Base-by-base conservation (phyloP, 92 coral and sea anemone genomes). In the Actinostola sp. region DNA sequence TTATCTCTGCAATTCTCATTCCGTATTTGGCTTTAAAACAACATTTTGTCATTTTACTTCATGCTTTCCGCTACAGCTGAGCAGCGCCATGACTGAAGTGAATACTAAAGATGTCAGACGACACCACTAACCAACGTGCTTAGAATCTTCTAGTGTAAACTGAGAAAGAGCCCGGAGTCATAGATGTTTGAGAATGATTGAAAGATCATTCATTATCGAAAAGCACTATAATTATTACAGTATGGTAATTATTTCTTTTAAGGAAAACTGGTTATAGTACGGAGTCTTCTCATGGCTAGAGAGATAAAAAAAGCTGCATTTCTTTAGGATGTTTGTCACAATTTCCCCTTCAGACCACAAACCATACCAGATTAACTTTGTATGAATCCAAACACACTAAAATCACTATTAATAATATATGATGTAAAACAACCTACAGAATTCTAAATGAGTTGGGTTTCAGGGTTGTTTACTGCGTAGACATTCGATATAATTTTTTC, bases 351-450 rank as follows among this genome's bases (percentile, higher is more conserved):
- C 3, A 27, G 15, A 57, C 38, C 21, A 21, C 63, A 57, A 57
- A 11, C 11, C n/a, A n/a, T 36, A 4, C 42, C 11, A 19, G 38
- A 57, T 57, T 57, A 57, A 12, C 8, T 6, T 57, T 28, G 59
- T 25, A 53, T 48, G 12, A 3, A 25, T 13, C 20, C 8, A 53
- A 28, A 53, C 30, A 11, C 20, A 21, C 38, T 30, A 5, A 6
- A 57, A 16, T 57, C 63, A 29, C 24, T 30, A 57, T 57, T 27
- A 57, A 57, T 57, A 57, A 57, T 57, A 5, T 27, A 57, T 30
- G 39, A 57, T 12, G 19, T 20, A 30, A 57, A 30, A 57, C 63
- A 26, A 30, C 36, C 38, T 3, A 27, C 19, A 4, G 53, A 46
- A n/a, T 46, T 6, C 2, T 46, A 46, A 39, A 39, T 39, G 45